Conservation (phyloP, 2,113 vertebrate genomes). For the Pteruthius melanotis region DNA sequence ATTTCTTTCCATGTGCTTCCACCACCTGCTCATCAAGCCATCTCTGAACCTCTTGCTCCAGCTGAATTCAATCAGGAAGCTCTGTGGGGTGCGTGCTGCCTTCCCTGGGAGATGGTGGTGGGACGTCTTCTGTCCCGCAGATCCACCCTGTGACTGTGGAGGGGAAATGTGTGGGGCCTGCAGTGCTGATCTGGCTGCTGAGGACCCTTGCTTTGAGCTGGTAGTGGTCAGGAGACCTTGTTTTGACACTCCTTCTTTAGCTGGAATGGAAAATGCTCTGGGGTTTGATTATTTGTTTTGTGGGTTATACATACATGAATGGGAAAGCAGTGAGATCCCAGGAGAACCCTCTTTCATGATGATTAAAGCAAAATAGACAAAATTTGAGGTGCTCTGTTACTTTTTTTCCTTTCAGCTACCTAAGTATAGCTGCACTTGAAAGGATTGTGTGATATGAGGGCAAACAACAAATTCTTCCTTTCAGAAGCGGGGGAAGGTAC, state of each 20-base stretch:
- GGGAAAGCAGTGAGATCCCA: neutral
- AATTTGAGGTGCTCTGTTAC: neutral
- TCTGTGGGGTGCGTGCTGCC: neutral
- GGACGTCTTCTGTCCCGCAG: neutral
- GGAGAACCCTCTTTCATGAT: neutral
- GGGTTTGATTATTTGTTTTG: neutral
- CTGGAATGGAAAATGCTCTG: neutral
- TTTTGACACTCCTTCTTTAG: neutral
- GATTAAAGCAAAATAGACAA: slow-evolving; percentile 15
- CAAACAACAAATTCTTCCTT: slow-evolving; percentile 1
- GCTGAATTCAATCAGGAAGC: neutral
- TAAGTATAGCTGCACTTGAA: slow-evolving; percentile 5
- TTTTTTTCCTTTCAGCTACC: neutral
- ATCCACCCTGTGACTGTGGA: neutral
- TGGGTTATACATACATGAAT: neutral
- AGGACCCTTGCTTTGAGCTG: neutral
- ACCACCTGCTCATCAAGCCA: neutral
- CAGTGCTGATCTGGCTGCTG: neutral
- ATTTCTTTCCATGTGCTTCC: neutral
- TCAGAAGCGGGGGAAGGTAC: neutral
- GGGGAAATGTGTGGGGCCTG: neutral
- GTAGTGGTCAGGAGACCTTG: neutral
- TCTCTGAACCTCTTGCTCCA: neutral
- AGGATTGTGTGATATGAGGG: neutral
- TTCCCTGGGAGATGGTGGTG: neutral